Evolutionary conservation across 1,140 invertebrate genomes (phyloP).

Genomic region (Procambarus clarkii): DNA sequence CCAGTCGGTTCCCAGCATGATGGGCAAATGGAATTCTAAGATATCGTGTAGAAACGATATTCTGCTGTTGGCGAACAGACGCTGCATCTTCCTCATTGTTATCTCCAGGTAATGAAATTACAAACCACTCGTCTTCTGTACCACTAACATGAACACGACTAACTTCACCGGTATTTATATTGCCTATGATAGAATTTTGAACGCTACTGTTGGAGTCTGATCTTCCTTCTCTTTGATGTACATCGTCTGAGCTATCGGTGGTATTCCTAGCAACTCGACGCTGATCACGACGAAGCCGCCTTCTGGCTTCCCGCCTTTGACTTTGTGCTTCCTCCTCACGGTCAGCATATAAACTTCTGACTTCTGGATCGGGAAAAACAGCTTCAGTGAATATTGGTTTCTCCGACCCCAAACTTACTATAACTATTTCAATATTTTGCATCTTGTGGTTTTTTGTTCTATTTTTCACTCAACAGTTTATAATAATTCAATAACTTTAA

Average conservation of each 20-base stretch:
- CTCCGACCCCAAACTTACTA: constrained; percentile 43
- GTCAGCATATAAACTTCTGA: constrained; percentile 38
- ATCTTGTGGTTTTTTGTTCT: constrained; percentile 4
- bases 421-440: constrained; percentile 53
- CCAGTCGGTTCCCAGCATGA: not conserved
- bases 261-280: not conserved
- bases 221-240: not conserved
- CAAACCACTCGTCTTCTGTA: constrained; percentile 37
- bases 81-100: constrained; percentile 14
- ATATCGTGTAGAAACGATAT: not conserved
- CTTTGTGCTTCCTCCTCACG: constrained; percentile 35
- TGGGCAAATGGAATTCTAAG: constrained; percentile 28
- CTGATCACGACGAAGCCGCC: not conserved
- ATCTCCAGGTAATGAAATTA: constrained; percentile 21
- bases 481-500: too few relatives aligned
- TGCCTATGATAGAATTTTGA: not conserved
- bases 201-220: not conserved
- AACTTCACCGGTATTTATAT: not conserved
- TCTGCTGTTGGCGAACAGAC: constrained; percentile 18
- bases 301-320: constrained; percentile 34
- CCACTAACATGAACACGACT: not conserved
- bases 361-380: constrained; percentile 55
- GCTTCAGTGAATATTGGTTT: constrained; percentile 51
- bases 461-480: too few relatives aligned
- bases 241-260: not conserved